Evolutionary conservation across 2,797 vertebrate genomes (phyloP).

Genomic region (Streptopelia turtur): DNA sequence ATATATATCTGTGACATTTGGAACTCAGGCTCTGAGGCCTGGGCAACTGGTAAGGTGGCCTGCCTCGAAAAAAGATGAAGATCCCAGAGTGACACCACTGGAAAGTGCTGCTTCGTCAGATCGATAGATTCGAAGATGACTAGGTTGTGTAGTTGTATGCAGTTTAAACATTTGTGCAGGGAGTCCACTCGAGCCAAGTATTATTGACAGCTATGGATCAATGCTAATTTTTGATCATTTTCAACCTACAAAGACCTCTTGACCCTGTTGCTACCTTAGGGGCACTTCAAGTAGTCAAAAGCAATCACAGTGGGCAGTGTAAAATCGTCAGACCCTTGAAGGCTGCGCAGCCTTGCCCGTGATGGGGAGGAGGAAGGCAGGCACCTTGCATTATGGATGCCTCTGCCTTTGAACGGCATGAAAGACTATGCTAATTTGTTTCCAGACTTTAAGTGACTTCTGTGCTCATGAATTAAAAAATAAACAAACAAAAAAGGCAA

Average conservation of each 20-base stretch:
- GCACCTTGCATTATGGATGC: not conserved
- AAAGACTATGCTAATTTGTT: slow-evolving; percentile 56
- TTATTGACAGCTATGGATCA: slow-evolving; percentile 83
- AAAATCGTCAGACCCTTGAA: slow-evolving; percentile 81
- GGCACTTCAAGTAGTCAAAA: slow-evolving; percentile 84
- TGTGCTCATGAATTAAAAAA: slow-evolving; percentile 54
- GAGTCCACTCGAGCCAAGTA: slow-evolving; percentile 58
- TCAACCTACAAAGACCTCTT: slow-evolving; percentile 83
- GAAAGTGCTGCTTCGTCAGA: slow-evolving; percentile 77
- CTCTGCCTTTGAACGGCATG: not conserved
- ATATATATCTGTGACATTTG: not conserved
- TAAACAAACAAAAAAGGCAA: slow-evolving; percentile 54
- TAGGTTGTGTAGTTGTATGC: slow-evolving; percentile 75
- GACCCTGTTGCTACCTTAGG: slow-evolving; percentile 80
- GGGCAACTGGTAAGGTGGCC: not conserved
- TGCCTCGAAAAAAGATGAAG: slow-evolving; percentile 49
- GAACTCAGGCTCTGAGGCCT: not conserved
- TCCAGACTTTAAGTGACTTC: slow-evolving; percentile 53
- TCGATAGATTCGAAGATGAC: slow-evolving; percentile 78
- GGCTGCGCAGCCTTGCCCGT: slow-evolving; percentile 72
- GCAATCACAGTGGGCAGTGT: slow-evolving; percentile 85
- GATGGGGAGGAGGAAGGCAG: slow-evolving; percentile 68
- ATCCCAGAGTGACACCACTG: slow-evolving; percentile 47
- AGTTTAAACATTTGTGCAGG: slow-evolving; percentile 80
- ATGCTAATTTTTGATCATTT: slow-evolving; percentile 84